These are phyloP conservation scores for Danio choprae DNA, from an alignment of 2,797 vertebrate genomes.

Conservation along the genomic window DNA sequence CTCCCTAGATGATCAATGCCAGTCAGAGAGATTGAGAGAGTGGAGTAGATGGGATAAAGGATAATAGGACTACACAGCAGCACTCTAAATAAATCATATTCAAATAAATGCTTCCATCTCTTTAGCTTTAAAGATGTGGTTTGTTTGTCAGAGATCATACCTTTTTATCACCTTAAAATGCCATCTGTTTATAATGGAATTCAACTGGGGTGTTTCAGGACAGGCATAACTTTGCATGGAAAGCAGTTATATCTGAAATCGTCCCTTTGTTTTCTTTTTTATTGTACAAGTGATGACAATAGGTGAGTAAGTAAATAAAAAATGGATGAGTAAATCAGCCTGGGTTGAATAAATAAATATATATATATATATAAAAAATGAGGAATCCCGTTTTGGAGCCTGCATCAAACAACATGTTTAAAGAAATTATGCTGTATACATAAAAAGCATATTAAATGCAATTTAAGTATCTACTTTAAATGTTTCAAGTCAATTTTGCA, in stretches of 20 bases:
- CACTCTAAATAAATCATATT: slow-evolving; percentile 34
- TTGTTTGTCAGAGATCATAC: slow-evolving; percentile 1
- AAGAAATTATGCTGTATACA: too few species aligned
- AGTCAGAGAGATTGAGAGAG: slow-evolving; percentile 37
- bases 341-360: too few species aligned
- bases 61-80: slow-evolving; percentile 14
- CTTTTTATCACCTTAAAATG: background rate
- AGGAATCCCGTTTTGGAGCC: too few species aligned
- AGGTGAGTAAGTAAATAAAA: background rate
- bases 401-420: too few species aligned
- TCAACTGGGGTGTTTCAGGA: background rate
- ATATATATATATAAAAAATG: too few species aligned
- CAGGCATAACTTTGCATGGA: background rate
- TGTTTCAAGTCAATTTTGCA: too few species aligned
- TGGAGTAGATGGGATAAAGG: slow-evolving; percentile 12
- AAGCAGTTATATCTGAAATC: background rate
- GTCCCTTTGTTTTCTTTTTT: background rate
- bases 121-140: background rate
- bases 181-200: background rate
- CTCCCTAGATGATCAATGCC: slow-evolving; percentile 35
- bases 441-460: too few species aligned
- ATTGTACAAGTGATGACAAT: background rate
- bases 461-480: too few species aligned
- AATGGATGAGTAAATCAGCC: background rate
- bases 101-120: background rate